Conservation (phyloP, 1,140 invertebrate genomes). For the Pseudoatta argentina region DNA sequence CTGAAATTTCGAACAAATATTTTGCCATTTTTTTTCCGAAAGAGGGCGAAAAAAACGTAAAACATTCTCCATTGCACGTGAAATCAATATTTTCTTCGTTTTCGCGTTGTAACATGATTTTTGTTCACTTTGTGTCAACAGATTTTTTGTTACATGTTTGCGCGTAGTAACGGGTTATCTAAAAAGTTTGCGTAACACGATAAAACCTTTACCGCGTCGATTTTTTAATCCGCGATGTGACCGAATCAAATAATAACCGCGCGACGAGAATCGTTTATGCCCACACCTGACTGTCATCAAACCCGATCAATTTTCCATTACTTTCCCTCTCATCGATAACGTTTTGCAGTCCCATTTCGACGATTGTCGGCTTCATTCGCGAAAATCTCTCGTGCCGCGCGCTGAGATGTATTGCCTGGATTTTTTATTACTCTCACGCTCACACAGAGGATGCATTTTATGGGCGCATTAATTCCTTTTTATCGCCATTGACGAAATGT, state of each 20-base stretch:
- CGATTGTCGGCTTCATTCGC: slow-evolving; percentile 38
- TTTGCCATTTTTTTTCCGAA: slow-evolving; percentile 47
- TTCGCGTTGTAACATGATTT: slow-evolving; percentile 41
- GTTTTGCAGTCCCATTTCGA: slow-evolving; percentile 35
- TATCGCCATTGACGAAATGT: slow-evolving; percentile 5
- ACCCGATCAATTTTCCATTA: slow-evolving; percentile 60
- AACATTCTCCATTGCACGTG: slow-evolving; percentile 27
- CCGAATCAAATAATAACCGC: slow-evolving; percentile 46
- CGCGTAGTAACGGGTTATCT: slow-evolving; percentile 10
- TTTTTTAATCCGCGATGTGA: slow-evolving; percentile 38
- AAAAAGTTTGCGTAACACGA: slow-evolving; percentile 27
- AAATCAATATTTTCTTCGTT: slow-evolving; percentile 52
- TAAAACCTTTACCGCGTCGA: slow-evolving; percentile 16
- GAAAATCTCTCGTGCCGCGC: background rate
- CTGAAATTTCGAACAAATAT: slow-evolving; percentile 52
- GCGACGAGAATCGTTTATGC: slow-evolving; percentile 24
- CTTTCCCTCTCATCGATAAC: slow-evolving; percentile 54
- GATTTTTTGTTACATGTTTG: slow-evolving; percentile 46
- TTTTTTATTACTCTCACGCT: slow-evolving; percentile 13
- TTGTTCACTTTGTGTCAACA: slow-evolving; percentile 55
- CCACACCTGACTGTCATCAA: slow-evolving; percentile 52
- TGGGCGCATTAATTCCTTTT: slow-evolving; percentile 14
- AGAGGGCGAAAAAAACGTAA: background rate
- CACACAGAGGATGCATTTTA: slow-evolving; percentile 1
- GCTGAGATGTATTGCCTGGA: slow-evolving; percentile 24